Conservation (phyloP, 2,113 vertebrate species). For the Kryptolebias marmoratus region DNA sequence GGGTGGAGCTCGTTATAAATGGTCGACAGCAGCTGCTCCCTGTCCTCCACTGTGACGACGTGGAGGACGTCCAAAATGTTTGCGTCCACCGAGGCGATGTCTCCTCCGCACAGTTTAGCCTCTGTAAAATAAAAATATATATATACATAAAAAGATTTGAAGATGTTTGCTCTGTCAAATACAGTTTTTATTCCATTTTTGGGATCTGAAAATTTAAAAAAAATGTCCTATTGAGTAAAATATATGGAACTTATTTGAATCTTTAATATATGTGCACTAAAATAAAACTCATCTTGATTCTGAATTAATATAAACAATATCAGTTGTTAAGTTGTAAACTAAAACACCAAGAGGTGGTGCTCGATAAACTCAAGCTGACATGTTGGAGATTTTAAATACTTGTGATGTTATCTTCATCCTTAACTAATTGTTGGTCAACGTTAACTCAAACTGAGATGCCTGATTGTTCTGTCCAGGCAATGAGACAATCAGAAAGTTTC, state of each 20-base stretch:
- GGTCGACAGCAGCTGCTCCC: slow-evolving; percentile 77
- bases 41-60: slow-evolving; percentile 71
- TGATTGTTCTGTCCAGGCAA: slow-evolving; percentile 22
- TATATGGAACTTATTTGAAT: no score
- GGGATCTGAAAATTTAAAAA: no score
- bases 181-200: no score
- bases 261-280: no score
- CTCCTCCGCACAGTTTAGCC: slow-evolving; percentile 74
- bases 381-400: slow-evolving; percentile 3
- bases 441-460: slow-evolving; percentile 14
- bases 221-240: no score
- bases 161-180: no score
- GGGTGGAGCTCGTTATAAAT: slow-evolving; percentile 80
- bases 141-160: no score
- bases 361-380: neutral
- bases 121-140: slow-evolving; percentile 60
- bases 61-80: slow-evolving; percentile 74
- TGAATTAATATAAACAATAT: no score
- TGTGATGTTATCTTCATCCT: neutral
- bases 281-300: no score
- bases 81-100: slow-evolving; percentile 75
- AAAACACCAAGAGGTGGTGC: neutral
- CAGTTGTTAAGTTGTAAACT: no score
- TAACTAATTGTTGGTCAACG: neutral
- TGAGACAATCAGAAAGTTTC: slow-evolving; percentile 35